These are phyloP conservation scores for Brachymystax lenok DNA, from an alignment of 2,797 vertebrate genomes.

Conservation along the genomic window DNA sequence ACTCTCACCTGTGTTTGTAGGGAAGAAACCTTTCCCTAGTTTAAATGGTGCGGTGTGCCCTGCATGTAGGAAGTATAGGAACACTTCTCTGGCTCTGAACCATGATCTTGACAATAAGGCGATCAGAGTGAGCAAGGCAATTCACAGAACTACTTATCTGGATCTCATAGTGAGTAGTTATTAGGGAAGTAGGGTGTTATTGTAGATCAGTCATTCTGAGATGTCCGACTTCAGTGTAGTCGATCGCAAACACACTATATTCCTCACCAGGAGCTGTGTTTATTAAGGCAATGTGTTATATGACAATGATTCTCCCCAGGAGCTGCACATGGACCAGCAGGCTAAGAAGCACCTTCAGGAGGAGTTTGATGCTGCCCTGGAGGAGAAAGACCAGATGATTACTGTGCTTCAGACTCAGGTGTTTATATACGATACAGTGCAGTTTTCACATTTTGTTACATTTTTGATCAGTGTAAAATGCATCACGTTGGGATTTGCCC, in stretches of 20 bases:
- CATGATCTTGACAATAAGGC: background rate
- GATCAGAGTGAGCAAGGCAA: too few relatives aligned
- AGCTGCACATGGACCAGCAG: slow-evolving; percentile 97
- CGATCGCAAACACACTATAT: background rate
- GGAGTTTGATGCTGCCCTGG: slow-evolving; percentile 92
- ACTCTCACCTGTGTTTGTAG: background rate
- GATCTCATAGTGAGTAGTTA: too few relatives aligned
- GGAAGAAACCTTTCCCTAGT: background rate
- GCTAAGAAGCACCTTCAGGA: slow-evolving; percentile 97
- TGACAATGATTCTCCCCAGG: slow-evolving; percentile 70
- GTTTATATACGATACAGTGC: background rate
- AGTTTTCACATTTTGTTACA: background rate
- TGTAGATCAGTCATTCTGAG: too few relatives aligned
- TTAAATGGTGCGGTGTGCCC: background rate
- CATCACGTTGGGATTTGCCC: too few relatives aligned
- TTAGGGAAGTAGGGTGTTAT: too few relatives aligned
- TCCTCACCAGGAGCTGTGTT: slow-evolving; percentile 67
- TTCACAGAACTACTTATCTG: too few relatives aligned
- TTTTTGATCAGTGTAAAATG: background rate
- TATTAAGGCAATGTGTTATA: background rate
- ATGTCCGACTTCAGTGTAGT: too few relatives aligned
- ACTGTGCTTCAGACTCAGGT: slow-evolving; percentile 94
- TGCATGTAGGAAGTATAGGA: background rate
- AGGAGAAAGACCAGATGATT: slow-evolving; percentile 97
- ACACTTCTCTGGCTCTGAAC: background rate